Evolutionary conservation across 2,113 vertebrate genomes (phyloP), one percentile per base, ranked within the genome.

Genomic region (Siphamia tubifer): DNA sequence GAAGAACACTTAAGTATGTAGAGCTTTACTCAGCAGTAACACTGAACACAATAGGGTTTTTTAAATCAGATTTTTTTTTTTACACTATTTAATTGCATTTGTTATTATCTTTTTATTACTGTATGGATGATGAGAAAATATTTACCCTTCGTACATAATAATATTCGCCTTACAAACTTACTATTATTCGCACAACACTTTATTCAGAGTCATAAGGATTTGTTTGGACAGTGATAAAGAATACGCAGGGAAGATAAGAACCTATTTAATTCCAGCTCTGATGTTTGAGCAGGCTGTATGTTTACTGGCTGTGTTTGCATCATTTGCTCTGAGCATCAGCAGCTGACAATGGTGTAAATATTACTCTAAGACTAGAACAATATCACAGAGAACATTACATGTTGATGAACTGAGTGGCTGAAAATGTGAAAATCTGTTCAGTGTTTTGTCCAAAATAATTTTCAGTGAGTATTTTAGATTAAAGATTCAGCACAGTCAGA

Each of bases 121-220:
- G 0, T 27, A 31, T 23, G n/a, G 31, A 25, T 70, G 60, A 57
- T 43, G 63, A 30, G 54, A 56, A n/a, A n/a, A n/a, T n/a, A n/a
- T n/a, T n/a, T n/a, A n/a, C n/a, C n/a, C n/a, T n/a, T n/a, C n/a
- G n/a, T 23, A 17, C 16, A 45, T 13, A 66, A 49, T 39, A 23
- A 20, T 34, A 6, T 24, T 49, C 61, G n/a, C n/a, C 9, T 42
- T 57, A 72, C 68, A 75, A 65, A 86, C 62, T 48, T 4, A 20
- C 56, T 57, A 8, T 11, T 68, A 68, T 25, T 8, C 17, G 73
- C 55, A n/a, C n/a, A n/a, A n/a, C n/a, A n/a, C n/a, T n/a, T n/a
- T n/a, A n/a, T n/a, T n/a, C n/a, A 16, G 63, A 40, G 45, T 80
- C 72, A 66, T 47, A 54, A 44, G 68, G n/a, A 16, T 68, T 74